These are phyloP conservation scores for Bibio marci DNA, from an alignment of 2,888 invertebrate genomes.

Conservation along the genomic window DNA sequence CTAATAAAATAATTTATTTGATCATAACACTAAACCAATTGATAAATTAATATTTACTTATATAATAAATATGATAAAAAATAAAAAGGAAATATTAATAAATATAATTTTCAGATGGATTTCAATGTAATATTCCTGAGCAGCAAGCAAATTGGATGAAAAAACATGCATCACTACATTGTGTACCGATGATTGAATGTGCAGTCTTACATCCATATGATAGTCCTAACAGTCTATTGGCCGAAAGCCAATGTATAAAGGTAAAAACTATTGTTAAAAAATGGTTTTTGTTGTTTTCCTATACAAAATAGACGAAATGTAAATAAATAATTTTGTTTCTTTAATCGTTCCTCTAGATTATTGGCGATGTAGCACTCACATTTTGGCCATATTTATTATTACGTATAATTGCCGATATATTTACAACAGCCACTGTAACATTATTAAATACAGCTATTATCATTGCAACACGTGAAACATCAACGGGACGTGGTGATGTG, in stretches of 20 bases:
- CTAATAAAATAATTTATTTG: no score
- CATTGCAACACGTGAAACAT: conserved; percentile 68
- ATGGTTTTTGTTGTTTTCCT: no score
- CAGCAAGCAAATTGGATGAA: conserved; percentile 28
- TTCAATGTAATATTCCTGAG: conserved; percentile 44
- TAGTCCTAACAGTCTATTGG: conserved; percentile 43
- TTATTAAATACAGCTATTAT: conserved; percentile 58
- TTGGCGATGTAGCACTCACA: conserved; percentile 47
- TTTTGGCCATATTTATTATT: conserved; percentile 54
- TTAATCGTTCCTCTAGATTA: conserved; percentile 13
- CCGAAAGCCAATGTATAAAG: conserved; percentile 46
- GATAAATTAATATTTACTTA: no score
- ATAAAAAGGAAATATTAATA: no score
- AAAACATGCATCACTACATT: conserved; percentile 22
- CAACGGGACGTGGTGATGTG: conserved; percentile 60
- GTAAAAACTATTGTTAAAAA: conserved; percentile 12
- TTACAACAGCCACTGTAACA: conserved; percentile 53
- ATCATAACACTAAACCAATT: no score
- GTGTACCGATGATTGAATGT: conserved; percentile 52
- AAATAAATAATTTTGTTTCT: conserved; percentile 1
- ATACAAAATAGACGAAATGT: conserved; percentile 6
- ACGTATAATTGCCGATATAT: conserved; percentile 55
- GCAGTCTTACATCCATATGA: conserved; percentile 54
- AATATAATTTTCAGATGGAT: conserved; percentile 31
- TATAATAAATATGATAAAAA: no score